A percentile compares a stretch with the other conserved stretches of the same genome.
phyloP scores from a whole-genome alignment of 2,888 invertebrate species.

The Ormia ochracea region DNA sequence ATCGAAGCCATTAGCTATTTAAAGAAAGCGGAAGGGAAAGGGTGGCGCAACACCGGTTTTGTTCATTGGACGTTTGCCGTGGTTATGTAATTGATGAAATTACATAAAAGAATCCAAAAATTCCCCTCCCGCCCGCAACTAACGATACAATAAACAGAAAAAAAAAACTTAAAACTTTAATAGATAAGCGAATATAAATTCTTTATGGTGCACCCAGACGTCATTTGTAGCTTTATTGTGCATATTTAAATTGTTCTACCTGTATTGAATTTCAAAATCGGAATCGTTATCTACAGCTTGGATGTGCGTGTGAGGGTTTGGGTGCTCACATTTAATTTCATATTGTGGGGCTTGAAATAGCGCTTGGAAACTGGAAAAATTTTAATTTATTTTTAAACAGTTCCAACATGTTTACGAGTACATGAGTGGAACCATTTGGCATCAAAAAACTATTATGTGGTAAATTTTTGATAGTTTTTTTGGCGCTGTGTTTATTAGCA shows the following conservation, averaged over 20 bases:
- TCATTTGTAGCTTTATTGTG: constrained; percentile 16
- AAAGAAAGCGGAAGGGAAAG: constrained; percentile 22
- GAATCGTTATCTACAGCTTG: neutral
- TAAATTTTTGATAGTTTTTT: constrained; percentile 46
- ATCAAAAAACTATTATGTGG: constrained; percentile 40
- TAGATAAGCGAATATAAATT: constrained; percentile 16
- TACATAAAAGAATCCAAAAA: constrained; percentile 2
- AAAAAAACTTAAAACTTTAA: neutral
- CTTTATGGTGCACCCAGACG: constrained; percentile 46
- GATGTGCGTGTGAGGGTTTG: neutral
- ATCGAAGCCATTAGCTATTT: neutral
- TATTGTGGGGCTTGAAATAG: neutral
- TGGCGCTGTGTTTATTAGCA: constrained; percentile 6
- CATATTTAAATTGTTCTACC: constrained; percentile 25
- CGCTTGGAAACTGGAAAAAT: constrained; percentile 23
- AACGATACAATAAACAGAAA: neutral
- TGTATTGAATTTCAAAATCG: constrained; percentile 40
- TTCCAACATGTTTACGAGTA: neutral
- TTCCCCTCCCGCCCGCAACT: neutral
- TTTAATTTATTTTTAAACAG: neutral
- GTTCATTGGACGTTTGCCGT: constrained; percentile 42
- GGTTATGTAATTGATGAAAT: constrained; percentile 34
- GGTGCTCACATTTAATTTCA: neutral
- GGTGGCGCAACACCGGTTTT: neutral
- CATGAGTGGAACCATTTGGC: constrained; percentile 51